Evolutionary conservation across 2,888 invertebrate species (phyloP).

Genomic region (Cheilosia vernalis): DNA sequence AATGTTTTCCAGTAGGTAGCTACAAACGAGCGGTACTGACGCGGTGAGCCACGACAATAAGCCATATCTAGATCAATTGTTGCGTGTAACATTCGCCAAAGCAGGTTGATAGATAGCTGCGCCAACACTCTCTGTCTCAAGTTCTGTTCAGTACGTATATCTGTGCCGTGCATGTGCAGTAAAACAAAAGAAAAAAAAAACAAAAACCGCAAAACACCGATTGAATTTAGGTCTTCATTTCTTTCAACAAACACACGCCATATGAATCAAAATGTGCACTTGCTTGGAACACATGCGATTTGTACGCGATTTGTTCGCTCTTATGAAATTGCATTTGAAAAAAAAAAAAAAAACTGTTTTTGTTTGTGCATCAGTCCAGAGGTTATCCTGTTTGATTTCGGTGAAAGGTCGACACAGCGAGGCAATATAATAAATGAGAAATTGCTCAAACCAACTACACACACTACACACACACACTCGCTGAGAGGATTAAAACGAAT

Average conservation of each 20-base stretch:
- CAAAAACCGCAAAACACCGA: constrained; percentile 50
- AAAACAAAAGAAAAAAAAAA: background rate
- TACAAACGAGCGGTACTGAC: constrained; percentile 13
- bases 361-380: background rate
- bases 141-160: constrained; percentile 3
- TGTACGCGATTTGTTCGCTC: constrained; percentile 36
- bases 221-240: constrained; percentile 62
- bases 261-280: constrained; percentile 57
- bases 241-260: constrained; percentile 34
- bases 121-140: constrained; percentile 16
- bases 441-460: background rate
- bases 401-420: constrained; percentile 48
- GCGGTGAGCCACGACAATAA: background rate
- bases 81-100: constrained; percentile 46
- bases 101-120: constrained; percentile 40
- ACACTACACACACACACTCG: background rate
- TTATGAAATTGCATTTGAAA: constrained; percentile 66
- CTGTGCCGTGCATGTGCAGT: constrained; percentile 1
- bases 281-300: constrained; percentile 68
- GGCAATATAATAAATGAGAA: constrained; percentile 5
- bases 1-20: constrained; percentile 31
- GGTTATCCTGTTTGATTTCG: constrained; percentile 6
- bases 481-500: background rate
- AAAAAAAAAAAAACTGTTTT: constrained; percentile 11
- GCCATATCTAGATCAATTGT: constrained; percentile 62